Conservation (phyloP, 2,113 vertebrate species). For the Tursiops truncatus region DNA sequence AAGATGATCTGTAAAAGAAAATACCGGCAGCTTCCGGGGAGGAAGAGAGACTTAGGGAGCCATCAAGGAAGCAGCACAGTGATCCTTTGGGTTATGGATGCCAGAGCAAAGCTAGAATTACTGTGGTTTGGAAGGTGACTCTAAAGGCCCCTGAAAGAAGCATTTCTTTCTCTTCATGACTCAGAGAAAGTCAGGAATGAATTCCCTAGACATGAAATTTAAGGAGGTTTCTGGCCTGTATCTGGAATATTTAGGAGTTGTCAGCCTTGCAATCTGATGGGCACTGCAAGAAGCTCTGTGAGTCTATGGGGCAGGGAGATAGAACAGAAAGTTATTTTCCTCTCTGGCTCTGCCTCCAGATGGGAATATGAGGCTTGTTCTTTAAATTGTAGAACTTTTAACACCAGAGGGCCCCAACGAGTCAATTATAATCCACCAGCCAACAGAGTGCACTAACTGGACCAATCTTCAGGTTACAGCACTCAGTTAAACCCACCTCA, state of each 20-base stretch:
- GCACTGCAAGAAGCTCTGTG: conserved; percentile 22
- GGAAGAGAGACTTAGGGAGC: background rate
- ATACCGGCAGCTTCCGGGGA: background rate
- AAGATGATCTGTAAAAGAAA: conserved; percentile 52
- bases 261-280: conserved; percentile 76
- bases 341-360: conserved; percentile 2
- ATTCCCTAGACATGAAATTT: conserved; percentile 72
- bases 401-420: background rate
- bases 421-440: background rate
- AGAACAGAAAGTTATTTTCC: conserved; percentile 61
- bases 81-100: background rate
- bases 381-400: conserved; percentile 18
- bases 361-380: background rate
- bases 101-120: conserved; percentile 71
- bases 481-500: background rate
- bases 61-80: background rate
- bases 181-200: conserved; percentile 78
- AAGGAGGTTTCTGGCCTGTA: conserved; percentile 74
- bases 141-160: conserved; percentile 53
- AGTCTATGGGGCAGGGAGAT: conserved; percentile 40
- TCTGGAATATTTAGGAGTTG: conserved; percentile 73
- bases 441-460: background rate
- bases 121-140: conserved; percentile 77
- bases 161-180: conserved; percentile 75
- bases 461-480: background rate